Conservation (phyloP, 1,140 invertebrate species). For the Drosophila parabipectinata region DNA sequence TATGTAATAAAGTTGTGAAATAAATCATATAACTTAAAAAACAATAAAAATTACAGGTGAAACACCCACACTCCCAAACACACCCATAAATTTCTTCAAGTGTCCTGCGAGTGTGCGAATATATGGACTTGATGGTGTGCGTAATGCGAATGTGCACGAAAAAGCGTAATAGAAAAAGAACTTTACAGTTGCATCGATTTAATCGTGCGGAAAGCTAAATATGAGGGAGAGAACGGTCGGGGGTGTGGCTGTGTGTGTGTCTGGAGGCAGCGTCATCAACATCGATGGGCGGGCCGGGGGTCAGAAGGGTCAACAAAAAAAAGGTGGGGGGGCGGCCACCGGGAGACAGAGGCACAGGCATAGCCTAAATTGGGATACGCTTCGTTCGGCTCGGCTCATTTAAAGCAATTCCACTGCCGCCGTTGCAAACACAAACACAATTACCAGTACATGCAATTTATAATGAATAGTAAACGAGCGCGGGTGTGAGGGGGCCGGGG, state of each 20-base stretch:
- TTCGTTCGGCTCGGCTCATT: slow-evolving; percentile 74
- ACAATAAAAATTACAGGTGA: background rate
- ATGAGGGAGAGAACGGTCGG: slow-evolving; percentile 38
- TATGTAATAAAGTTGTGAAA: no score
- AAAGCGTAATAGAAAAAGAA: slow-evolving; percentile 80
- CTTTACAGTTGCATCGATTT: slow-evolving; percentile 83
- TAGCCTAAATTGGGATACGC: slow-evolving; percentile 80
- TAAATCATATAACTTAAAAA: background rate
- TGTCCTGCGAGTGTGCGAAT: slow-evolving; percentile 6
- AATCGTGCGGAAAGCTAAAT: slow-evolving; percentile 84
- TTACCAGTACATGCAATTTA: slow-evolving; percentile 76
- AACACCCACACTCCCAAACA: background rate
- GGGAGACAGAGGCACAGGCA: slow-evolving; percentile 14
- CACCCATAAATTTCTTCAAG: slow-evolving; percentile 10
- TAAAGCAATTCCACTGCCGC: slow-evolving; percentile 72
- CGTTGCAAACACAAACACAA: slow-evolving; percentile 58
- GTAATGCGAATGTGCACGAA: slow-evolving; percentile 61
- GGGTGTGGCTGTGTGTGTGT: slow-evolving; percentile 46
- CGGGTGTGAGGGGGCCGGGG: slow-evolving; percentile 1
- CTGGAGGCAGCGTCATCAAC: slow-evolving; percentile 50
- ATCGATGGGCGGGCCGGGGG: slow-evolving; percentile 12
- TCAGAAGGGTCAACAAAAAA: slow-evolving; percentile 15
- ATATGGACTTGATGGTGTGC: slow-evolving; percentile 48
- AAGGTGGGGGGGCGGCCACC: background rate
- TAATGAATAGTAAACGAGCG: slow-evolving; percentile 63